A percentile compares a stretch with the other conserved stretches of the same genome.
Conservation (phyloP, 2,797 vertebrate species). For the Rhodeus uyekii region DNA sequence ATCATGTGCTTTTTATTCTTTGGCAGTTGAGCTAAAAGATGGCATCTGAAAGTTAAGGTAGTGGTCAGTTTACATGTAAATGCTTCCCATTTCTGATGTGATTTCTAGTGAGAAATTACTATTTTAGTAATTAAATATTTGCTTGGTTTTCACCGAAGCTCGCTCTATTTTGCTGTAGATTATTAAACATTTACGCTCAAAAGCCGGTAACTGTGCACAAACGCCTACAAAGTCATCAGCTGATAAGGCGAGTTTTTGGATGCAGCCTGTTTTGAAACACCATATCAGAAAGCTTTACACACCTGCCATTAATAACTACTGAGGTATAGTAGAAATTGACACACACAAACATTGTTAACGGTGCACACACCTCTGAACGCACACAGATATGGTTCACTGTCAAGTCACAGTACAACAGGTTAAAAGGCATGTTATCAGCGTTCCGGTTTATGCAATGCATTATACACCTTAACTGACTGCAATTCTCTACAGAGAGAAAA, state of each 20-base stretch:
- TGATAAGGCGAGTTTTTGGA: not conserved
- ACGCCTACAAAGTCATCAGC: too few species aligned
- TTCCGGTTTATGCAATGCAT: conserved; percentile 10
- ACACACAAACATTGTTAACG: not conserved
- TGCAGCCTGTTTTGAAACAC: not conserved
- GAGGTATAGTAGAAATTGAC: not conserved
- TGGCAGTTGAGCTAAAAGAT: too few species aligned
- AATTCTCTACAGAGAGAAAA: conserved; percentile 1
- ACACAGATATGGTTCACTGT: not conserved
- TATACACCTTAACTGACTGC: not conserved
- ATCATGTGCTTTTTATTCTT: too few species aligned
- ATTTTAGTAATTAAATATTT: not conserved
- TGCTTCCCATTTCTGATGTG: too few species aligned
- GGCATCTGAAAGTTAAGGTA: not conserved
- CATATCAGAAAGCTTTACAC: not conserved
- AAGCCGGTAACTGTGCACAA: not conserved
- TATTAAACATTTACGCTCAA: not conserved
- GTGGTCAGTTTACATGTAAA: not conserved
- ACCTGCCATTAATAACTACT: not conserved
- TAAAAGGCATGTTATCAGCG: conserved; percentile 8
- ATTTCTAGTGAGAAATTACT: too few species aligned
- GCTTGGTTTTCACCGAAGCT: not conserved
- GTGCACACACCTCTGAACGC: not conserved
- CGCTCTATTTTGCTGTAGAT: not conserved
- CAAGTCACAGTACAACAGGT: not conserved